Evolutionary conservation across 2,113 vertebrate genomes (phyloP).

Genomic region (Bos javanicus): DNA sequence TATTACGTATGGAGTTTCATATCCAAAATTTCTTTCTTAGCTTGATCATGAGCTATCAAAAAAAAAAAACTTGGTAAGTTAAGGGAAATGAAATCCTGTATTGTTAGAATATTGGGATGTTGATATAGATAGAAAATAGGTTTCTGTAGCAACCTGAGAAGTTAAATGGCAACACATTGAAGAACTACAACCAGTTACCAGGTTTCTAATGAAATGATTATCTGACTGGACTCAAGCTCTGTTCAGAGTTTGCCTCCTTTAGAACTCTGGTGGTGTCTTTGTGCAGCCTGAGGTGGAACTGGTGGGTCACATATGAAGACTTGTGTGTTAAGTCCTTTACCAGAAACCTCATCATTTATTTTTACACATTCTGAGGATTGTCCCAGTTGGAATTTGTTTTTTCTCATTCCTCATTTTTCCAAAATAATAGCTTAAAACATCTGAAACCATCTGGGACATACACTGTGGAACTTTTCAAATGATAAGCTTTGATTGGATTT

Average conservation of each 20-base stretch:
- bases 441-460: neutral
- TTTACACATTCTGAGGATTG: neutral
- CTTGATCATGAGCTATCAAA: conserved; percentile 1
- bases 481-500: conserved; percentile 8
- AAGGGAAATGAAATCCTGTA: neutral
- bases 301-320: neutral
- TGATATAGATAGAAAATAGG: conserved; percentile 1
- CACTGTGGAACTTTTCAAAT: neutral
- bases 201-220: neutral
- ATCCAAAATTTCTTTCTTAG: neutral
- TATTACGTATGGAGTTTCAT: conserved; percentile 22
- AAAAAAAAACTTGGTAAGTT: neutral
- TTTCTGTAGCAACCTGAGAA: neutral
- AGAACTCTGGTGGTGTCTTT: neutral
- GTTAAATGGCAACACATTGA: neutral
- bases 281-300: neutral
- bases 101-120: neutral
- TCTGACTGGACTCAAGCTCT: neutral
- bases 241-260: neutral
- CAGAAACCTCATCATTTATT: neutral
- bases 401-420: neutral
- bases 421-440: neutral
- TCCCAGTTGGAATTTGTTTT: neutral
- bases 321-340: neutral
- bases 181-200: neutral